Base-by-base conservation (phyloP, 2,888 invertebrate species). In the Atherix ibis region DNA sequence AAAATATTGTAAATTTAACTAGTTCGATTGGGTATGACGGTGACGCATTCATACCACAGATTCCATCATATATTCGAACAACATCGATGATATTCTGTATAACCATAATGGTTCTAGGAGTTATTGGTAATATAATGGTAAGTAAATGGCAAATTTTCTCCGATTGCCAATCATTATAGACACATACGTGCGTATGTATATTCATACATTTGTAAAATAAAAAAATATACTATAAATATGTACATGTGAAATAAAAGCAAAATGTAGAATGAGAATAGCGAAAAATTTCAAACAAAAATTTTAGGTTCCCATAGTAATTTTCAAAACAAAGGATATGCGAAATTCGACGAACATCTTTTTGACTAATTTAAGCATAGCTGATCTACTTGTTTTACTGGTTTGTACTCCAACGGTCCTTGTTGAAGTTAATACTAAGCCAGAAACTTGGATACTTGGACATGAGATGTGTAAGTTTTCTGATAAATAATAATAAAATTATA, bases 331-430 rank as follows among this genome's bases (percentile, higher is more conserved):
- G 56, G 89, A 92, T 56, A 85, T 92, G 85, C 70, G 88, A 51
- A 91, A 88, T 54, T 88, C 91, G 35, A 92, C 92, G 40, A 92
- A 92, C 58, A 87, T 89, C 49, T 92, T 92, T 59, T 70, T 94
- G 51, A 83, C 91, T 60, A 92, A 92, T 62, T 66, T 92, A 52
- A 89, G 89, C 56, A 75, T 91, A 26, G 91, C 92, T 12, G 92
- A 94, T 63, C 65, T 92, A 47, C 76, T 89, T 68, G 89, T 92
- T 47, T 64, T 94, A 44, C 63, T 91, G 42, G 79, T 92, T 41
- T 92, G 91, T 56, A 88, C 91, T 41, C 92, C 92, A 5, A 85
- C 91, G 2, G 87, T 89, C 19, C 68, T 92, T 25, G 84, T 92
- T n/a, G 92, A 94, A 59, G 82, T 92, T 33, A 87, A 89, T 59